These are phyloP conservation scores for Ibycter americanus DNA, from an alignment of 2,797 vertebrate genomes.

Conservation along the genomic window DNA sequence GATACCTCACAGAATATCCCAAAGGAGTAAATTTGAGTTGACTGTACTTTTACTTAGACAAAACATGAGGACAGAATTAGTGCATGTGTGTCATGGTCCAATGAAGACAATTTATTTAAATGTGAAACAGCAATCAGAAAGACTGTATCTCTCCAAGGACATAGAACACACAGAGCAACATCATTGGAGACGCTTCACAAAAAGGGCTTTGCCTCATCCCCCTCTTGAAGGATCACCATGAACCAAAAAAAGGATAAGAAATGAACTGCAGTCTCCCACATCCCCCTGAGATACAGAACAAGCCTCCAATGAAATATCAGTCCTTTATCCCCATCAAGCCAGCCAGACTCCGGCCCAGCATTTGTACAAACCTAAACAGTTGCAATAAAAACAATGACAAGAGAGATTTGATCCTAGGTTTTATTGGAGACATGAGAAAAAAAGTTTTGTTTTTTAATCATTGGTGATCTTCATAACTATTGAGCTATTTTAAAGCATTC, in stretches of 20 bases:
- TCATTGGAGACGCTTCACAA: neutral
- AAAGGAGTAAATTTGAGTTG: neutral
- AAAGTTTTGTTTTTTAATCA: neutral
- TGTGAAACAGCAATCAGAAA: neutral
- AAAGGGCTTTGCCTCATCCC: neutral
- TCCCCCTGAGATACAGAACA: neutral
- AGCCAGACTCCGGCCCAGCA: fast-evolving
- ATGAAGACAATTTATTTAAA: neutral
- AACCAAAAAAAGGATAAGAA: neutral
- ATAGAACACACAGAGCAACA: fast-evolving
- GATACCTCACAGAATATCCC: neutral
- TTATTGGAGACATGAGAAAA: neutral
- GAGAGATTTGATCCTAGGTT: neutral
- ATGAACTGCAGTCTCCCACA: neutral
- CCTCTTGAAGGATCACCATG: neutral
- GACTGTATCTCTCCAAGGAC: neutral
- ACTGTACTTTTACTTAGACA: neutral
- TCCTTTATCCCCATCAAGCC: neutral
- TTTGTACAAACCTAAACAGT: neutral
- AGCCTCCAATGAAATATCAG: neutral
- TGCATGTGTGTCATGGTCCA: neutral
- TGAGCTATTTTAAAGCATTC: neutral
- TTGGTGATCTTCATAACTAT: neutral
- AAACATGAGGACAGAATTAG: neutral
- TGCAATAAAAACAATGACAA: neutral